phyloP scores from a whole-genome alignment of 92 coral and sea anemone genomes.

The Montipora capitata region DNA sequence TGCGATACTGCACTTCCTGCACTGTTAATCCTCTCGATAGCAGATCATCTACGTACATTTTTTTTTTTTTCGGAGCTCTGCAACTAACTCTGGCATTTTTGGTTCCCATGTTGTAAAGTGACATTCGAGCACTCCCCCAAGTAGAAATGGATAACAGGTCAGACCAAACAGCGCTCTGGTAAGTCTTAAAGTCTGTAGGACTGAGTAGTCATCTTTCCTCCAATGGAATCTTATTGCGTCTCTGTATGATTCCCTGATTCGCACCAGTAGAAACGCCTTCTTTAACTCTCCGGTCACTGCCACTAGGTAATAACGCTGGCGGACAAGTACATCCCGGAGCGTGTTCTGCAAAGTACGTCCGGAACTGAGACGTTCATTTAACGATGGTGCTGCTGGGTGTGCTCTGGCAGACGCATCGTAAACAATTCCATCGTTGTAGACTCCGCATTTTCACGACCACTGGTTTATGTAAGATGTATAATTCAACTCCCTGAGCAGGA shows the following conservation, averaged over 20 bases:
- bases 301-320: conserved; percentile 7
- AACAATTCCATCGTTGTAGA: background rate
- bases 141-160: conserved; percentile 41
- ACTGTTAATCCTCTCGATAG: conserved; percentile 20
- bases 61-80: conserved; percentile 16
- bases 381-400: conserved; percentile 32
- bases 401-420: conserved; percentile 23
- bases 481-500: conserved; percentile 19
- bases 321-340: conserved; percentile 34
- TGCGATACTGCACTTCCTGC: conserved; percentile 7
- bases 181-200: conserved; percentile 18
- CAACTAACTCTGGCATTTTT: conserved; percentile 8
- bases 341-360: conserved; percentile 21
- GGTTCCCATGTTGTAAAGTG: conserved; percentile 42
- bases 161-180: conserved; percentile 51
- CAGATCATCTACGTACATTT: conserved; percentile 34
- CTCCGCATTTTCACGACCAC: conserved; percentile 16
- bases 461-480: conserved; percentile 35
- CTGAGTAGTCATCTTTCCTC: conserved; percentile 4
- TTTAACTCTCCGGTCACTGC: conserved; percentile 14
- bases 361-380: conserved; percentile 9
- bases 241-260: background rate
- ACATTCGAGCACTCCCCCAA: conserved; percentile 30
- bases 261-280: conserved; percentile 1
- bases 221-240: conserved; percentile 33